These are phyloP conservation scores for Bombus cullumanus DNA, from an alignment of 1,140 invertebrate genomes.

Conservation along the genomic window DNA sequence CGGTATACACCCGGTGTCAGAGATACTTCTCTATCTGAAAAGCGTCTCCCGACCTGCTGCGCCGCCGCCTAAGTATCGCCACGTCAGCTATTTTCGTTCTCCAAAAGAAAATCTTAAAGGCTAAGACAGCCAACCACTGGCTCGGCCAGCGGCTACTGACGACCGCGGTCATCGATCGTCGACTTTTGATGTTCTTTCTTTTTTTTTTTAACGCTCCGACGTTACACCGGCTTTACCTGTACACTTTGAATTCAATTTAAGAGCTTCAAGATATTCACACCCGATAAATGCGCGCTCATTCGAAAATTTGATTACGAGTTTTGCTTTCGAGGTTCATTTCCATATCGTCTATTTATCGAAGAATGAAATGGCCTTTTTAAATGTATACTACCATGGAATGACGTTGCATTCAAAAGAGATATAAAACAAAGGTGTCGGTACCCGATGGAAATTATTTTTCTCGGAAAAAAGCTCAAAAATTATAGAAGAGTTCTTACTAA, in stretches of 20 bases:
- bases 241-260: not conserved
- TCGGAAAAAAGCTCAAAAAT: not conserved
- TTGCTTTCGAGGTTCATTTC: not conserved
- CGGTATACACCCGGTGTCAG: constrained; percentile 11
- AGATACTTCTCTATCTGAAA: constrained; percentile 32
- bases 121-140: not conserved
- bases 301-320: not conserved
- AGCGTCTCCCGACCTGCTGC: constrained; percentile 24
- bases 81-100: constrained; percentile 15
- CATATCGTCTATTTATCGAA: not conserved
- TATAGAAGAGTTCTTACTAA: not conserved
- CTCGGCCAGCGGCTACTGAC: not conserved
- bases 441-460: not conserved
- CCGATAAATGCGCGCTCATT: not conserved
- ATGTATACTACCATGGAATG: not conserved
- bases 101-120: constrained; percentile 17
- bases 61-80: constrained; percentile 17
- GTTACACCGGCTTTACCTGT: not conserved
- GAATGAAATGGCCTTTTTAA: not conserved
- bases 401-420: not conserved
- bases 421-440: not conserved
- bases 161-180: not conserved
- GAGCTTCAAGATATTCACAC: not conserved
- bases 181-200: not conserved
- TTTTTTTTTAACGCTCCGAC: not conserved